Conservation (phyloP, 2,888 invertebrate species). For the Tetragonisca angustula region DNA sequence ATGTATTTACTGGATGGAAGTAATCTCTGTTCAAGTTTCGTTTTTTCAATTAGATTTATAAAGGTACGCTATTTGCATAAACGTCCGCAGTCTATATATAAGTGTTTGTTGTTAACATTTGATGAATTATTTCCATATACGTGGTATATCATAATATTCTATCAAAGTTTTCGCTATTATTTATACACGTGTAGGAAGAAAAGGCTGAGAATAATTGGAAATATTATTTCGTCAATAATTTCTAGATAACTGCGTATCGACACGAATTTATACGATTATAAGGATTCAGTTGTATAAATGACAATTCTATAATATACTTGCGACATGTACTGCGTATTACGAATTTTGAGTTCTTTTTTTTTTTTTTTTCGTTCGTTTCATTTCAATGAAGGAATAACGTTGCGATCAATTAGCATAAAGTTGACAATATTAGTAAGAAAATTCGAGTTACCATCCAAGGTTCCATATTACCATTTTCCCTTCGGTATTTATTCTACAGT, state of each 20-base stretch:
- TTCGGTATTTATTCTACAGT: constrained; percentile 44
- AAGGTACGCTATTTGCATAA: not conserved
- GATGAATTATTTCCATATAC: constrained; percentile 5
- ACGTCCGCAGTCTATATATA: not conserved
- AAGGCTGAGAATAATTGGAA: not conserved
- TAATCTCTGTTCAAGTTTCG: not conserved
- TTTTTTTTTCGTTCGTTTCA: too few species aligned
- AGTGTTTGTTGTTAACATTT: not conserved
- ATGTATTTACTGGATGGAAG: not conserved
- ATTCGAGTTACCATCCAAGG: not conserved
- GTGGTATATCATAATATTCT: constrained; percentile 3
- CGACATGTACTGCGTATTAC: not conserved
- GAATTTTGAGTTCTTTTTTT: not conserved
- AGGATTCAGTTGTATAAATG: constrained; percentile 15
- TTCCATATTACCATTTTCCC: constrained; percentile 43
- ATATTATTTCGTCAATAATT: constrained; percentile 14
- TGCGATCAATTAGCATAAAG: not conserved
- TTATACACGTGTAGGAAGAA: not conserved
- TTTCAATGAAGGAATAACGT: not conserved
- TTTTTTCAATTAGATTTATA: not conserved
- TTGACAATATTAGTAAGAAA: not conserved
- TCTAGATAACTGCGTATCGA: not conserved
- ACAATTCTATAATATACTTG: too few species aligned
- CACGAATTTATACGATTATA: not conserved
- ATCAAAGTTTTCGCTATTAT: not conserved